Percentiles rank a stretch among this genome's conserved stretches.
Evolutionary conservation across 2,797 vertebrate species (phyloP).

Genomic region (Parotocinclus haroldoi): DNA sequence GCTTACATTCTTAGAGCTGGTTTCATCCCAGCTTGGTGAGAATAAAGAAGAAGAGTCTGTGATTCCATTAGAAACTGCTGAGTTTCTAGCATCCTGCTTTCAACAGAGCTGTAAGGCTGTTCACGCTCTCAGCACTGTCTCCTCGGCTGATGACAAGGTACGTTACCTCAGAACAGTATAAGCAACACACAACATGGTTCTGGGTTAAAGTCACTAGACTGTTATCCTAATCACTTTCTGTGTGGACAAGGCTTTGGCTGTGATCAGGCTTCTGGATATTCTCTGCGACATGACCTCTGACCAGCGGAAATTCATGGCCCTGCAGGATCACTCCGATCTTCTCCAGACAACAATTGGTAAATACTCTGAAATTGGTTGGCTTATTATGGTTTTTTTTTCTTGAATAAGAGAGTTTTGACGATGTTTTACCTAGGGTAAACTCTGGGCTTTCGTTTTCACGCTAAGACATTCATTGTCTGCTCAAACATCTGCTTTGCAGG

Average conservation of each 20-base stretch:
- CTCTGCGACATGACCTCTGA: conserved; percentile 92
- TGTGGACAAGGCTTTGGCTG: conserved; percentile 80
- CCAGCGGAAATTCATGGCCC: conserved; percentile 69
- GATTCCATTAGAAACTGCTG: conserved; percentile 65
- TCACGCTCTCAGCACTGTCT: conserved; percentile 71
- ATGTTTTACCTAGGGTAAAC: too few species aligned
- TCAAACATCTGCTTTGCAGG: too few species aligned
- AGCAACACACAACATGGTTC: not conserved
- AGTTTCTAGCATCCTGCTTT: conserved; percentile 78
- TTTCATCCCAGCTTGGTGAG: conserved; percentile 72
- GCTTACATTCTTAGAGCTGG: conserved; percentile 80
- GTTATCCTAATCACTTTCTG: conserved; percentile 18
- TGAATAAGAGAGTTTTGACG: not conserved
- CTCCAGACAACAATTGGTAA: conserved; percentile 82
- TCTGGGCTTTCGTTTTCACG: too few species aligned
- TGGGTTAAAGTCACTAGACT: not conserved
- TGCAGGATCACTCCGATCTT: conserved; percentile 82
- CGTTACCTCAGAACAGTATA: not conserved
- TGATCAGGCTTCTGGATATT: conserved; percentile 83
- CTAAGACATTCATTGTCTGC: too few species aligned
- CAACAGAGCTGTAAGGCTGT: conserved; percentile 75
- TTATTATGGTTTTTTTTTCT: not conserved
- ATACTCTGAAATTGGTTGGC: conserved; percentile 31
- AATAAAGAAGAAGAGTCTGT: conserved; percentile 57
- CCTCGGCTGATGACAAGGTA: conserved; percentile 76